Conservation (phyloP, 2,888 invertebrate genomes). For the Epirrhoe alternata region DNA sequence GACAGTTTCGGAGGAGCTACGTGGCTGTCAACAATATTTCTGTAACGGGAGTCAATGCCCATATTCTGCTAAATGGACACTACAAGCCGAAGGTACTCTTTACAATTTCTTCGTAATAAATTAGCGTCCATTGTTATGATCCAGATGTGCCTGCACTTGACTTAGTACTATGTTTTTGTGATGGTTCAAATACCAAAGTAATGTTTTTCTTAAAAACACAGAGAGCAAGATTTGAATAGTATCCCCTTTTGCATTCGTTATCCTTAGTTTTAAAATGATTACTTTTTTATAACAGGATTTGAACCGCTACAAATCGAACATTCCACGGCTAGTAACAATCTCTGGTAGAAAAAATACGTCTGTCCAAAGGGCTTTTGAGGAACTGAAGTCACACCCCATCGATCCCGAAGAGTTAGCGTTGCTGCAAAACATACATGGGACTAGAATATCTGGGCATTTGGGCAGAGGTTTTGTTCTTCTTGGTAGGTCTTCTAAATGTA, state of each 20-base stretch:
- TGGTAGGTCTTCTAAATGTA: conserved; percentile 44
- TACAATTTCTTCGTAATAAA: neutral
- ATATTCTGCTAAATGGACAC: conserved; percentile 56
- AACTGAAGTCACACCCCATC: conserved; percentile 51
- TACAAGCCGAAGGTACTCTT: conserved; percentile 57
- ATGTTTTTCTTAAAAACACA: too few relatives aligned
- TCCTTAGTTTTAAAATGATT: too few relatives aligned
- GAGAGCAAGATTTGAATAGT: too few relatives aligned
- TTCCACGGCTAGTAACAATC: conserved; percentile 78
- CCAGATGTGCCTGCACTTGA: too few relatives aligned
- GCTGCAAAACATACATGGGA: conserved; percentile 71
- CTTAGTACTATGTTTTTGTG: too few relatives aligned
- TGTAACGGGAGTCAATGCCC: conserved; percentile 58
- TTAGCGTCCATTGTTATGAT: too few relatives aligned
- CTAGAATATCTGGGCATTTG: conserved; percentile 80
- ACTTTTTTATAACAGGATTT: conserved; percentile 17
- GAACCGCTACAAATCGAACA: conserved; percentile 48
- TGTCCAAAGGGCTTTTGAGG: conserved; percentile 55
- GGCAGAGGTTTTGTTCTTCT: conserved; percentile 85
- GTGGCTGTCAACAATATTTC: conserved; percentile 60
- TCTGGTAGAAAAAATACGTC: conserved; percentile 83
- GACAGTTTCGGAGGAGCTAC: conserved; percentile 79
- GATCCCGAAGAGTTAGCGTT: conserved; percentile 77
- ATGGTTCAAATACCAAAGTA: too few relatives aligned
- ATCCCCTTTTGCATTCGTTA: too few relatives aligned